Evolutionary conservation across 2,888 invertebrate species (phyloP), one percentile per base, ranked within the genome.

Genomic region (Spilosoma lubricipeda): DNA sequence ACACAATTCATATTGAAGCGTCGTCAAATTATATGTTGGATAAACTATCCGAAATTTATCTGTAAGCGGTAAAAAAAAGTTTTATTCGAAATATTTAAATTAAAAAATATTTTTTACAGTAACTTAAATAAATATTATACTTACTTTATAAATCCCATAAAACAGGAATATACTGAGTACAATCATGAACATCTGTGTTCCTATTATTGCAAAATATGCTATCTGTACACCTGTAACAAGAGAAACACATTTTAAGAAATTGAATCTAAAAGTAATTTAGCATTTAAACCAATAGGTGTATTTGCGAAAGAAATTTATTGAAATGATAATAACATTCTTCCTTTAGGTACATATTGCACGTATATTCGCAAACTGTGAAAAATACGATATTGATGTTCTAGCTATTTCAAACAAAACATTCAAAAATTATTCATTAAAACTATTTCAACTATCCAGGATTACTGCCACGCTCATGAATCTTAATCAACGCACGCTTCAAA

Each of bases 171-270:
- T 96, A 90, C 97, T 97, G 74, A 98, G 95, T 76, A 97, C 93
- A 81, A 97, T 97, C 97, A 97, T 97, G 87, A 97, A 97, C 94
- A 97, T 96, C 93, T 98, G 97, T 69, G 97, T 97, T 89, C 97
- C 97, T 92, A 98, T 97, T 86, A 98, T 97, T 86, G 97, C 97
- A 86, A 97, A 96, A 93, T 98, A 97, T 82, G 98, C 97, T 93
- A 98, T 97, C 96, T 98, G 98, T 88, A 98, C 98, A 94, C 98
- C 98, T 98, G 97, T 69, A 97, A 97, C 93, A 93, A 94, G 85
- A 82, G 81, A 87, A 80, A 39, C n/a, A 15, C n/a, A 11, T 30
- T 73, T 74, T 69, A 84, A 27, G 13, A 30, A 30, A 63, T 63
- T 64, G n/a, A 69, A 45, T 42, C 11, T 23, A 18, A 8, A 0